phyloP scores from a whole-genome alignment of 2,797 vertebrate species.

The Huso huso region DNA sequence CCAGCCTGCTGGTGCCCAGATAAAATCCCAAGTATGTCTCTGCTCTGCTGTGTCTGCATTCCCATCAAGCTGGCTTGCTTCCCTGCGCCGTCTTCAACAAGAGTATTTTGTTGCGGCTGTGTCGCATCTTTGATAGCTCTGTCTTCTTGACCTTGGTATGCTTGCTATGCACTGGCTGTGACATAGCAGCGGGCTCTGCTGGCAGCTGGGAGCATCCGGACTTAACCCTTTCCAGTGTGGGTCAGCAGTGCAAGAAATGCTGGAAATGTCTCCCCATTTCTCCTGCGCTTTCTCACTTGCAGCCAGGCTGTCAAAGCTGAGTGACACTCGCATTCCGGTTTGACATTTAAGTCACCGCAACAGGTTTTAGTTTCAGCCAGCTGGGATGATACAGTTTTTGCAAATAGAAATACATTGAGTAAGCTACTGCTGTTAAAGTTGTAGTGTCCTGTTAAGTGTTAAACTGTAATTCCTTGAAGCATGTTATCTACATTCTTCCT shows the following conservation, averaged over 20 bases:
- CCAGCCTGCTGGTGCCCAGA: conserved; percentile 42
- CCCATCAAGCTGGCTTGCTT: conserved; percentile 5
- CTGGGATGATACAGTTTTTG: no score
- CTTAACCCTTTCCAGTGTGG: conserved; percentile 7
- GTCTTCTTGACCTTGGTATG: conserved; percentile 20
- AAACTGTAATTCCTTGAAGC: no score
- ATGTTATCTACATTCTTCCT: no score
- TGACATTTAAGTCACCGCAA: no score
- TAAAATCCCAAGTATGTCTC: conserved; percentile 59
- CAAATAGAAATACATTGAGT: no score
- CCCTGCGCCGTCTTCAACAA: conserved; percentile 8
- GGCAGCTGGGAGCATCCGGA: conserved; percentile 18
- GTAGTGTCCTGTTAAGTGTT: no score
- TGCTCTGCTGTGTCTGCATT: conserved; percentile 11
- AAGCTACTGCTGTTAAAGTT: no score
- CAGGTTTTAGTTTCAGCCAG: no score
- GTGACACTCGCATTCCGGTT: no score
- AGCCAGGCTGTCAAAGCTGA: conserved; percentile 21
- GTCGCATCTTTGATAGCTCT: not conserved
- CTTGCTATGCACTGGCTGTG: conserved; percentile 15
- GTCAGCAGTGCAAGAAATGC: not conserved
- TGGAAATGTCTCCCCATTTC: not conserved
- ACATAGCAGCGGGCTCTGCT: conserved; percentile 6
- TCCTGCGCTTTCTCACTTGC: conserved; percentile 11
- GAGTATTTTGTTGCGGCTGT: not conserved